These are phyloP conservation scores for Cydia amplana DNA, from an alignment of 1,140 invertebrate species.

Conservation along the genomic window DNA sequence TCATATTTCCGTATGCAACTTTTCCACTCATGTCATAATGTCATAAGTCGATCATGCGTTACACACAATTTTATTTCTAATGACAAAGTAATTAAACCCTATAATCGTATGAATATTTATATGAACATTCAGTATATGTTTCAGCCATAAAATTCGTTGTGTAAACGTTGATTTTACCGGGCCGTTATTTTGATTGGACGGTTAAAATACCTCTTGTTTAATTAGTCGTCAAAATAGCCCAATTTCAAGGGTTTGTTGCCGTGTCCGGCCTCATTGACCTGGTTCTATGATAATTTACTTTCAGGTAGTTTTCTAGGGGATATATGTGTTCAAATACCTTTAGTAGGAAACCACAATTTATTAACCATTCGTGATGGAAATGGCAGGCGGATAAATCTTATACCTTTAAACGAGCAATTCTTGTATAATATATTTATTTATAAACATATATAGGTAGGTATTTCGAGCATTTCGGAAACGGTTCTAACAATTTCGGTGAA, in stretches of 20 bases:
- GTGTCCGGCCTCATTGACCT: constrained; percentile 26
- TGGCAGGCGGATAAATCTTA: too few species aligned
- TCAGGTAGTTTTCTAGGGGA: background rate
- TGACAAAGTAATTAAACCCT: background rate
- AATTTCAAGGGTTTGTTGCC: constrained; percentile 26
- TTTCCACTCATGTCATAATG: background rate
- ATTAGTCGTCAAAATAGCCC: constrained; percentile 9
- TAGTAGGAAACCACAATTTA: too few species aligned
- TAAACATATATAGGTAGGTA: too few species aligned
- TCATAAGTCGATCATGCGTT: background rate
- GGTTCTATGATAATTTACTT: constrained; percentile 6
- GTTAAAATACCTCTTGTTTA: constrained; percentile 13
- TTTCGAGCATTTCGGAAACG: too few species aligned
- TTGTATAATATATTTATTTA: too few species aligned
- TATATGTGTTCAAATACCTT: background rate
- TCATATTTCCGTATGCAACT: background rate
- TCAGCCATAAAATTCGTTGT: background rate
- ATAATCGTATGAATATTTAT: background rate
- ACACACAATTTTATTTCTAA: background rate
- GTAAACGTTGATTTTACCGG: constrained; percentile 14
- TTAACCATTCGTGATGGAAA: too few species aligned
- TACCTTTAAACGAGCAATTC: too few species aligned
- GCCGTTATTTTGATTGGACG: constrained; percentile 16
- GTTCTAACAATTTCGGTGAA: too few species aligned
- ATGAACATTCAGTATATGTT: background rate